Base-by-base conservation (phyloP, 2,113 vertebrate species). In the Scolopax mira region DNA sequence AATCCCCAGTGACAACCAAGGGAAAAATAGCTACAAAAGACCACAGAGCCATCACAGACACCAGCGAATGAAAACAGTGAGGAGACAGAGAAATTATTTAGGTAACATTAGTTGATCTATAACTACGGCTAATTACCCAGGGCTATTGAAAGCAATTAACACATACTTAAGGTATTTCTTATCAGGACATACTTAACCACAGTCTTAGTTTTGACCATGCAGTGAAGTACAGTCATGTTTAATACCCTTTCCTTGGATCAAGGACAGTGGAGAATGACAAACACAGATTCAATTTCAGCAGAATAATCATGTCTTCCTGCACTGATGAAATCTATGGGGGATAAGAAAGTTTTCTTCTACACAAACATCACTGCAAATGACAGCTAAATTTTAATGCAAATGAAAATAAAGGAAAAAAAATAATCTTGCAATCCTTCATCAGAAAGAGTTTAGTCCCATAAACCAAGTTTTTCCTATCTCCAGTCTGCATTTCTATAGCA, bases 291-390 rank as follows among this genome's bases (percentile, higher is more conserved):
- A 72, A 39, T 94, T 96, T 95, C 67, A 89, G 80, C 35, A 89
- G 64, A 97, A 93, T 89, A 89, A 87, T 85, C 54, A 23, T 51
- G 42, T 94, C 61, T 67, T 90, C 79, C 52, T 83, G 14, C 92
- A 81, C 33, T 83, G 42, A 55, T 84, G 61, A 84, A 90, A 96
- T 67, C 57, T 81, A 42, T 46, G 69, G 83, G 23, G 35, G 27
- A 62, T 71, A 85, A 77, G 48, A 88, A 90, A 79, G 19, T 88
- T 91, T 94, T 87, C 25, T 87, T 79, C 71, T 67, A n/a, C 18
- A 60, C 41, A 66, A 88, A 39, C 12, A 54, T 79, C 19, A 4
- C 71, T 51, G 39, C 22, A 89, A 60, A 88, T 64, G 49, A 60
- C 44, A 92, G 18, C 10, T 88, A 93, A 58, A 82, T 87, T 85